Evolutionary conservation across 2,113 vertebrate species (phyloP).

Genomic region (Fregata magnificens): DNA sequence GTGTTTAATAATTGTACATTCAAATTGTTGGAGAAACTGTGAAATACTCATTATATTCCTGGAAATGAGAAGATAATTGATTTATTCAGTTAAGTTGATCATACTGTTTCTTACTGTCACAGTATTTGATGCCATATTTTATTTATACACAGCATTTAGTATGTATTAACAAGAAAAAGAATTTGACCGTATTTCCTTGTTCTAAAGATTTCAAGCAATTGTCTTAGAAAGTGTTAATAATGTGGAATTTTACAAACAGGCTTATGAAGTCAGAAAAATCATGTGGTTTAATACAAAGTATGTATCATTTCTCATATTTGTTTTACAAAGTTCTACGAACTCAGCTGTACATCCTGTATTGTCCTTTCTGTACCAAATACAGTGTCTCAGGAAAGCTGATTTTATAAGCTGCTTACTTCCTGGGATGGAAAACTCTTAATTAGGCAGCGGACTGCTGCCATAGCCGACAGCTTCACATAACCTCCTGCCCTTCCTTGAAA

Average conservation of each 20-base stretch:
- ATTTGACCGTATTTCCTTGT: neutral
- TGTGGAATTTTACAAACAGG: too few species aligned
- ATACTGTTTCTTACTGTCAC: neutral
- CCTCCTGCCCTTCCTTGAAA: neutral
- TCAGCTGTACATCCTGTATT: neutral
- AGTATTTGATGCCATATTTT: neutral
- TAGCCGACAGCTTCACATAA: neutral
- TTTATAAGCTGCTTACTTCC: slow-evolving; percentile 54
- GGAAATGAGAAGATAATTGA: neutral
- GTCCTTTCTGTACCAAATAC: neutral
- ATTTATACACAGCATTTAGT: neutral
- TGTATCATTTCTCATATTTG: neutral
- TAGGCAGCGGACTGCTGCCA: neutral
- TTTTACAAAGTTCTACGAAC: neutral
- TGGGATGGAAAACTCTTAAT: slow-evolving; percentile 30
- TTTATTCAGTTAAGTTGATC: neutral
- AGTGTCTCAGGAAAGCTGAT: neutral
- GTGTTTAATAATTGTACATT: neutral
- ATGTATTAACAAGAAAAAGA: neutral
- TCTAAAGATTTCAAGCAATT: neutral
- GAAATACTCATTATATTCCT: neutral
- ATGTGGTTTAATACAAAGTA: neutral
- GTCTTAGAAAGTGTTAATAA: too few species aligned
- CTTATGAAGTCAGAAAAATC: neutral
- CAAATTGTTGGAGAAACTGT: neutral